Evolutionary conservation across 2,797 vertebrate species (phyloP).

Genomic region (Galago senegalensis): DNA sequence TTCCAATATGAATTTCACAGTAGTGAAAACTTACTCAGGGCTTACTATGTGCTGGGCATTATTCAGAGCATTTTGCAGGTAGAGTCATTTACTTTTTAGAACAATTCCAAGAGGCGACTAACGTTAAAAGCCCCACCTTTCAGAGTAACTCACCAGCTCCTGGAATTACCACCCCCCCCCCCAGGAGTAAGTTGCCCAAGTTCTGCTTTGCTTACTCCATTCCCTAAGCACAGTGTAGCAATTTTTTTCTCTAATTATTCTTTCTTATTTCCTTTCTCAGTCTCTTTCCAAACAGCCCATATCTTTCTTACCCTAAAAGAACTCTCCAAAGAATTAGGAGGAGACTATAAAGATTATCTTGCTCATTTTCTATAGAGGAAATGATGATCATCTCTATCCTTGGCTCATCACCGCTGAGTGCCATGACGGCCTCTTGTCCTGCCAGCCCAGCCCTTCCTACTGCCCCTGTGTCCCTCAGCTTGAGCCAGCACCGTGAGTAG

Average conservation of each 20-base stretch:
- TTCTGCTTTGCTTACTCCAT: no score
- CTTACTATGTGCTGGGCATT: not conserved
- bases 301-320: not conserved
- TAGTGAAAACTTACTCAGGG: not conserved
- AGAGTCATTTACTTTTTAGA: not conserved
- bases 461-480: not conserved
- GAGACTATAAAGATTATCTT: not conserved
- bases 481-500: not conserved
- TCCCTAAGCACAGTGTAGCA: not conserved
- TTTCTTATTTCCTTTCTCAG: not conserved
- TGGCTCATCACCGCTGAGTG: accelerated
- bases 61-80: not conserved
- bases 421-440: not conserved
- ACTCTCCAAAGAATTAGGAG: not conserved
- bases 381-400: not conserved
- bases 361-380: not conserved
- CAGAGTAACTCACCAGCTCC: not conserved
- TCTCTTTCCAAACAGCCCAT: not conserved
- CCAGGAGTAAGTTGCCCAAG: accelerated
- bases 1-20: not conserved
- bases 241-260: not conserved
- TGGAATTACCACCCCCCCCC: not conserved
- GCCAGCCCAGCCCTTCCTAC: not conserved
- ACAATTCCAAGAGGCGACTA: not conserved
- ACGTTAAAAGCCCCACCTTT: not conserved